Conservation (phyloP, 2,888 invertebrate genomes). For the Brachylomia viminalis region DNA sequence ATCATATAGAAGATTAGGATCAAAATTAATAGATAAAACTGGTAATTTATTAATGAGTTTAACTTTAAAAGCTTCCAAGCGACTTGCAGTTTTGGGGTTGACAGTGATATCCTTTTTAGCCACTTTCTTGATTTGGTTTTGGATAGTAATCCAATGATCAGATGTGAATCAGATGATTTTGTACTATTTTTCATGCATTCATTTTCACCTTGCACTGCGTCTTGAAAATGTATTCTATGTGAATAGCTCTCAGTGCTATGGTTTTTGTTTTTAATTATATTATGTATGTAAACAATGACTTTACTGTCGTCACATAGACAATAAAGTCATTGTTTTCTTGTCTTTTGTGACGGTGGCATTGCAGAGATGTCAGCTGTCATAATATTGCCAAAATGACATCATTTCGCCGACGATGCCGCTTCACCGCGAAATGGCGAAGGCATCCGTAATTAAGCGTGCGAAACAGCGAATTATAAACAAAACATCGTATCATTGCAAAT, state of each 20-base stretch:
- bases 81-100: no score
- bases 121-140: no score
- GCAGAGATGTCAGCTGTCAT: constrained; percentile 28
- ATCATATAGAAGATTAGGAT: no score
- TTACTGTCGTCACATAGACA: no score
- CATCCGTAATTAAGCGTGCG: not conserved
- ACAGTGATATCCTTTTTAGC: no score
- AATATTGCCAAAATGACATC: constrained; percentile 51
- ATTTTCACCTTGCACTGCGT: not conserved
- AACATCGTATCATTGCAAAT: not conserved
- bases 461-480: constrained; percentile 1
- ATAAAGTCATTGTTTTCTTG: constrained; percentile 18
- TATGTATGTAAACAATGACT: no score
- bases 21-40: no score
- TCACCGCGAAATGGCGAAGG: not conserved
- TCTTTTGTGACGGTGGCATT: constrained; percentile 15
- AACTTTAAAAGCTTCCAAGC: no score
- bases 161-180: no score
- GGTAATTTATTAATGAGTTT: no score
- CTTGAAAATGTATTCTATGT: not conserved
- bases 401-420: not conserved
- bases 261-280: not conserved
- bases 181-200: no score
- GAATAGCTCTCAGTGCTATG: not conserved
- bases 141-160: no score